Evolutionary conservation across 1,140 invertebrate species (phyloP), one percentile per base, ranked within the genome.

Genomic region (Mercenaria mercenaria): DNA sequence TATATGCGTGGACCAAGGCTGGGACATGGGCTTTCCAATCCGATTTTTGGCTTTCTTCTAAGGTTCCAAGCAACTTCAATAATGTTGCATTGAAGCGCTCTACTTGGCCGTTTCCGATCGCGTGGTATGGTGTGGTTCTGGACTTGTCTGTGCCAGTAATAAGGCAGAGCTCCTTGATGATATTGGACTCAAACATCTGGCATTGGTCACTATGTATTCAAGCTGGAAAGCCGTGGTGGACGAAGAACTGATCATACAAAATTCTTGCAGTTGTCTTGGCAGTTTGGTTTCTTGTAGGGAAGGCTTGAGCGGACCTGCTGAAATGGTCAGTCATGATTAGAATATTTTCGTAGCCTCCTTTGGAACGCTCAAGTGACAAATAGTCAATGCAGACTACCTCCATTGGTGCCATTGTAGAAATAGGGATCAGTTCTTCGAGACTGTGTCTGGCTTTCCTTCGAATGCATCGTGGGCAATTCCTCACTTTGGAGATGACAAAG

Each of bases 1-100:
- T 91, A 39, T 90, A 91, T 0, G 82, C 50, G 77, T 90, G 88
- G 18, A 91, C 76, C 10, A 90, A 13, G 15, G 89, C 29, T 32
- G 39, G 52, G 20, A 91, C 29, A 74, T 79, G 64, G 8, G 23
- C 29, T 41, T 85, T 90, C 90, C 89, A 91, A 41, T 91, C 80
- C 3, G 18, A 11, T 69, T 92, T 91, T 34, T 91, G 37, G 23
- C 76, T 43, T 39, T 77, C 32, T 26, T 81, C 72, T 15, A 92
- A 59, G 34, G 88, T 90, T 1, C 88, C 69, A 37, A 90, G 50
- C 90, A 92, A 89, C 11, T 59, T 59, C 8, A 86, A 10, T 13
- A 86, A 43, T 2, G 74, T 79, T 50, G 37, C 26, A 43, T 87
- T 85, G 47, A 85, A 76, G 4, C 47, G 41, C 32, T 85, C 69